A percentile compares a stretch with the other conserved stretches of the same genome.
These are phyloP conservation scores for Lanius ludovicianus DNA, from an alignment of 2,113 vertebrate genomes.

Conservation along the genomic window DNA sequence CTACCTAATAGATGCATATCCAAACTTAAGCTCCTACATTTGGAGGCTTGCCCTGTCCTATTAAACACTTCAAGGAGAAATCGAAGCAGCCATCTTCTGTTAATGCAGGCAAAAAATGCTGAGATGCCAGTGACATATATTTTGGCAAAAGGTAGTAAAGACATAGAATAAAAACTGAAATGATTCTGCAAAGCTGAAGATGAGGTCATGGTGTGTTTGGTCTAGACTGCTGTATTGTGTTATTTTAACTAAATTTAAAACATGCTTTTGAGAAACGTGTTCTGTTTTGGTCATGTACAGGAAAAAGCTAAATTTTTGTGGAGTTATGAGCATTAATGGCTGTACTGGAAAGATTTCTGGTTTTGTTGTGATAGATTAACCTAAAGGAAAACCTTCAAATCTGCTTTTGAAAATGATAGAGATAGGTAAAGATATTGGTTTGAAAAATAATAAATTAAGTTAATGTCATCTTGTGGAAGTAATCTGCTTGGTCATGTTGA, in stretches of 20 bases:
- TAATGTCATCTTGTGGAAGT: background rate
- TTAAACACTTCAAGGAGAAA: background rate
- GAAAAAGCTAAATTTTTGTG: background rate
- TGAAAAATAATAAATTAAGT: background rate
- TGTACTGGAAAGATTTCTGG: background rate
- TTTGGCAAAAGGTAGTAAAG: slow-evolving; percentile 24
- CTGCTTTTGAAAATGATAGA: background rate
- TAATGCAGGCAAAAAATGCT: background rate
- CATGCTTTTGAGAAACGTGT: background rate
- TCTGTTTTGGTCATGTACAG: background rate
- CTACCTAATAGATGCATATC: background rate
- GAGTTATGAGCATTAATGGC: background rate
- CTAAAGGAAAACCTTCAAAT: background rate
- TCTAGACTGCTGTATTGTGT: background rate
- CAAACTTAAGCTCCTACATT: background rate
- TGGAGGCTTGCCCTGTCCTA: background rate
- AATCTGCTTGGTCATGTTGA: background rate
- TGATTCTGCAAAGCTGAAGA: background rate
- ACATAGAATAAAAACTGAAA: background rate
- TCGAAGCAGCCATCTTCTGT: background rate
- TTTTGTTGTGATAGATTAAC: background rate
- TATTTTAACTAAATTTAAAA: slow-evolving; percentile 46
- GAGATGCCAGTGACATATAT: background rate
- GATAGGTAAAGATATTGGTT: background rate
- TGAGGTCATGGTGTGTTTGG: background rate